Evolutionary conservation across 2,113 vertebrate genomes (phyloP).

Genomic region (Odocoileus hemionus): DNA sequence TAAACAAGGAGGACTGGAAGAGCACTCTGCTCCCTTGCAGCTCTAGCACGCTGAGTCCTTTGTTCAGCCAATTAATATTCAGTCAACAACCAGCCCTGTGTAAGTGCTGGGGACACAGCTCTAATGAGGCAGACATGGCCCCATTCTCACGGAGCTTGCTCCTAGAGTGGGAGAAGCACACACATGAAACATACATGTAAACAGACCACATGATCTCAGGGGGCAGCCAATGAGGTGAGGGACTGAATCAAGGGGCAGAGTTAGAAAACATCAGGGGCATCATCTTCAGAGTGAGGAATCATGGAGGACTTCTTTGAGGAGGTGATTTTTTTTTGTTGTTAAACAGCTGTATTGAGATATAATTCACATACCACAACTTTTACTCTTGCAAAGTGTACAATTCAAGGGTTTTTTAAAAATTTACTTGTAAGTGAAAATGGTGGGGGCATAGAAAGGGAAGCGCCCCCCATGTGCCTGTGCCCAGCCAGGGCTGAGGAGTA

Average conservation of each 20-base stretch:
- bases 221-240: background rate
- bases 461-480: background rate
- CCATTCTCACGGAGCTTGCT: rapidly evolving
- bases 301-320: background rate
- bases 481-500: background rate
- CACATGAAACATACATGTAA: background rate
- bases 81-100: background rate
- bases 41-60: background rate
- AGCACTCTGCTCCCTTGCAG: background rate
- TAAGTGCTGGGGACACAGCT: background rate
- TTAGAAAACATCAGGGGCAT: background rate
- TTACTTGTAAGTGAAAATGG: background rate
- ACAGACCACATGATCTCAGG: background rate
- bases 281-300: background rate
- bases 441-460: background rate
- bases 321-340: background rate
- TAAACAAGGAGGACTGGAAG: background rate
- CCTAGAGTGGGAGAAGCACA: background rate
- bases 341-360: background rate
- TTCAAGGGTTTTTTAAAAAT: background rate
- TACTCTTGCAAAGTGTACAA: background rate
- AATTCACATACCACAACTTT: background rate
- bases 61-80: background rate
- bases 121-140: background rate
- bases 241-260: background rate